Evolutionary conservation across 2,113 vertebrate species (phyloP), one percentile per base, ranked within the genome.

Genomic region (Drymodes brunneopygia): DNA sequence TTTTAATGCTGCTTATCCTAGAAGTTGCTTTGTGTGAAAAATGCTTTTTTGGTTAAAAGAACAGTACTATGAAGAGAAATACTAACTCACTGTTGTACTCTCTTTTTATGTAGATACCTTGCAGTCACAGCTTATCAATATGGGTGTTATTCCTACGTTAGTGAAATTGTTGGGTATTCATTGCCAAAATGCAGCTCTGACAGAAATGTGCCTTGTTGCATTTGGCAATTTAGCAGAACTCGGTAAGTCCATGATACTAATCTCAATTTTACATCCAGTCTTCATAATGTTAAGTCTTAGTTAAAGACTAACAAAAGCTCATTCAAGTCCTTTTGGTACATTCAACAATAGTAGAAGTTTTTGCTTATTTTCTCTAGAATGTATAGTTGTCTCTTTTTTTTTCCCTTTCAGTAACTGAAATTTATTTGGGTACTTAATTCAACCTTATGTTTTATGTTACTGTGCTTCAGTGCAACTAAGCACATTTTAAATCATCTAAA

Each of bases 171-270:
- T 99, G 70, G 99, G 99, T 50, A 97, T 99, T 97, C 99, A 99
- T 80, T 99, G 98, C 86, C 98, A 99, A 90, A 99, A 99, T 97
- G 98, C 98, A 35, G 98, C 99, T 92, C 98, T 99, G 96, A 99
- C 99, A 91, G 99, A 99, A 98, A 99, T 99, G 99, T 99, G 99
- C 98, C 99, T 99, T 84, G 98, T 99, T 96, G 99, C 99, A n/a
- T 99, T 99, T 92, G 99, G 99, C 50, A 99, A 99, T 97, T 97
- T 99, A 97, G 99, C 99, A 60, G 99, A 99, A 98, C 99, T 99
- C 15, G 99, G 99, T 99, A 98, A 98, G 98, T 98, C 31, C 20
- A 35, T 12, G 2, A 58, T 69, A 38, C 36, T 84, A 58, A 88
- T 79, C n/a, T 71, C 29, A 65, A 71, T 57, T 80, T 80, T 94